Percentiles rank a stretch among this genome's conserved stretches.
Evolutionary conservation across 2,113 vertebrate species (phyloP).

Genomic region (Eulacestoma nigropectus): DNA sequence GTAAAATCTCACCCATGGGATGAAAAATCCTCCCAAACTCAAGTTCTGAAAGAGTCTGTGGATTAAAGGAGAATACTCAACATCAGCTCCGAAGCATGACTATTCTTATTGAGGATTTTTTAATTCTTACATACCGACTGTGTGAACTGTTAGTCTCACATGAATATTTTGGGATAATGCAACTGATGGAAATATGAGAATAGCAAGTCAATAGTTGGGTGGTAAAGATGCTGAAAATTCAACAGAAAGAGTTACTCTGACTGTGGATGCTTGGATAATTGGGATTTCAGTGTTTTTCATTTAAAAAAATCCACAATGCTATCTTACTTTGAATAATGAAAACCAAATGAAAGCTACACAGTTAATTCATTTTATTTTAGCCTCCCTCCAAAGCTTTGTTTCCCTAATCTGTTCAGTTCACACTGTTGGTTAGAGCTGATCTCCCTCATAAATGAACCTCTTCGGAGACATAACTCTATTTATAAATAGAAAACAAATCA

Average conservation of each 20-base stretch:
- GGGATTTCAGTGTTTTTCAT: neutral
- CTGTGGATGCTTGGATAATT: neutral
- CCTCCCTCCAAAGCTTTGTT: neutral
- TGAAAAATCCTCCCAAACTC: neutral
- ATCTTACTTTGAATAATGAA: neutral
- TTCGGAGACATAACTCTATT: neutral
- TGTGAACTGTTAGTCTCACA: neutral
- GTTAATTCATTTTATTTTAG: conserved; percentile 33
- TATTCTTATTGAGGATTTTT: neutral
- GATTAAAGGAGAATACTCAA: neutral
- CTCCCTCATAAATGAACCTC: neutral
- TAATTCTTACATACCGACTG: neutral
- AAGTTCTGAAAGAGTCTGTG: neutral
- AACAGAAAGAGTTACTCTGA: neutral
- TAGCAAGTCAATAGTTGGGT: neutral
- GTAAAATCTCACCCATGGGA: neutral
- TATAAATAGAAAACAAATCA: conserved; percentile 39
- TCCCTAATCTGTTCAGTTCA: neutral
- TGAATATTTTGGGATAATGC: neutral
- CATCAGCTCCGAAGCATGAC: neutral
- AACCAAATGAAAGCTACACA: neutral
- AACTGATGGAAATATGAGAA: neutral
- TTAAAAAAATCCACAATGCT: neutral
- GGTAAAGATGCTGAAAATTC: neutral
- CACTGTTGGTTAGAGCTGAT: neutral